phyloP scores from a whole-genome alignment of 1,140 invertebrate genomes.

The Hycleus phaleratus region DNA sequence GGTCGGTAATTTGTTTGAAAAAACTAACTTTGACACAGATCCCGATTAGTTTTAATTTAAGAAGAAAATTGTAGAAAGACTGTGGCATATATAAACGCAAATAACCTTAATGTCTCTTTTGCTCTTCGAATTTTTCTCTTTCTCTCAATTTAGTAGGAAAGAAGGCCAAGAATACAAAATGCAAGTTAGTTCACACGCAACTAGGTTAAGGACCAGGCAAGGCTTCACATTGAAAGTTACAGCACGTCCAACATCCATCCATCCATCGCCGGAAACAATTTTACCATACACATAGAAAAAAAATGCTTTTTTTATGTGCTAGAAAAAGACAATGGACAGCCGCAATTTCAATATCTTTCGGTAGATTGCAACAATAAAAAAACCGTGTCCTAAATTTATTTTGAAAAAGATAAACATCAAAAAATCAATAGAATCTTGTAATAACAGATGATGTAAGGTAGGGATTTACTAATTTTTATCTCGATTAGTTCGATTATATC shows the following conservation, averaged over 20 bases:
- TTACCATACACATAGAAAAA: background rate
- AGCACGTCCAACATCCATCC: slow-evolving; percentile 17
- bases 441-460: too few species aligned
- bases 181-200: slow-evolving; percentile 37
- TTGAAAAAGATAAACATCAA: too few species aligned
- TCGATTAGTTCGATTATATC: too few species aligned
- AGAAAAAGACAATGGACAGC: slow-evolving; percentile 17
- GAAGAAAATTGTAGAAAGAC: too few species aligned
- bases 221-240: slow-evolving; percentile 27
- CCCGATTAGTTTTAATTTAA: too few species aligned
- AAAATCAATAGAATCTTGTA: too few species aligned
- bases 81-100: background rate
- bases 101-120: slow-evolving; percentile 26
- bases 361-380: slow-evolving; percentile 21
- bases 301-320: background rate
- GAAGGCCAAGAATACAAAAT: slow-evolving; percentile 40
- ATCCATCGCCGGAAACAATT: slow-evolving; percentile 14
- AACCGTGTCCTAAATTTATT: slow-evolving; percentile 8
- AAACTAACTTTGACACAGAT: slow-evolving; percentile 6
- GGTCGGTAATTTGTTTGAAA: too few species aligned
- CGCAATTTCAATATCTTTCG: slow-evolving; percentile 17
- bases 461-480: too few species aligned
- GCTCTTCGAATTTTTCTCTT: too few species aligned
- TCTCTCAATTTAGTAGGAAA: slow-evolving; percentile 27
- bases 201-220: slow-evolving; percentile 37